These are phyloP conservation scores for Eulithis testata DNA, from an alignment of 2,888 invertebrate genomes.

Conservation along the genomic window DNA sequence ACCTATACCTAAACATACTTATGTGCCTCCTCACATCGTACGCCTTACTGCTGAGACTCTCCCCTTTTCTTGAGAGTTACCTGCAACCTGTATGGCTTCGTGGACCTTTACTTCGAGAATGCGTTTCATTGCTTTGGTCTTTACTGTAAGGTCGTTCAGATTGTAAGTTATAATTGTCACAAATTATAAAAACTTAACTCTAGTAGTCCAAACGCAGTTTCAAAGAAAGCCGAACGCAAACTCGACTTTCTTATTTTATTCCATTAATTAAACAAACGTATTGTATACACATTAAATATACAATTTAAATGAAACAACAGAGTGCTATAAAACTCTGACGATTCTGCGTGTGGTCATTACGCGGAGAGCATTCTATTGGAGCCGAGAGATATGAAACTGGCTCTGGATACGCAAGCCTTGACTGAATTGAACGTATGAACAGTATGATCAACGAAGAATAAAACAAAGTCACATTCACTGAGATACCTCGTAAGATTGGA, in stretches of 20 bases:
- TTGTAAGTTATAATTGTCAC: too few species aligned
- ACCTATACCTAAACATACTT: too few species aligned
- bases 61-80: too few species aligned
- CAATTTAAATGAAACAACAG: slow-evolving; percentile 29
- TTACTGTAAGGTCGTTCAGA: too few species aligned
- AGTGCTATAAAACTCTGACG: slow-evolving; percentile 24
- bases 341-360: slow-evolving; percentile 34
- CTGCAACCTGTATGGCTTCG: too few species aligned
- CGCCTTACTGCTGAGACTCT: too few species aligned
- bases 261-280: slow-evolving; percentile 29
- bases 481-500: too few species aligned
- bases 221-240: slow-evolving; percentile 6
- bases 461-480: neutral
- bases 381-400: slow-evolving; percentile 9
- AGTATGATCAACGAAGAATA: neutral
- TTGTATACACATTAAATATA: slow-evolving; percentile 33
- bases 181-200: too few species aligned
- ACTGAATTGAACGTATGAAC: slow-evolving; percentile 3
- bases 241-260: slow-evolving; percentile 16
- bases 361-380: slow-evolving; percentile 31
- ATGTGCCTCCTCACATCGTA: too few species aligned
- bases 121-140: too few species aligned
- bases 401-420: neutral
- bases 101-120: too few species aligned
- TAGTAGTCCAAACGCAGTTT: neutral